Evolutionary conservation across 2,888 invertebrate species (phyloP), one percentile per base, ranked within the genome.

Genomic region (Zygogramma bicolorata): DNA sequence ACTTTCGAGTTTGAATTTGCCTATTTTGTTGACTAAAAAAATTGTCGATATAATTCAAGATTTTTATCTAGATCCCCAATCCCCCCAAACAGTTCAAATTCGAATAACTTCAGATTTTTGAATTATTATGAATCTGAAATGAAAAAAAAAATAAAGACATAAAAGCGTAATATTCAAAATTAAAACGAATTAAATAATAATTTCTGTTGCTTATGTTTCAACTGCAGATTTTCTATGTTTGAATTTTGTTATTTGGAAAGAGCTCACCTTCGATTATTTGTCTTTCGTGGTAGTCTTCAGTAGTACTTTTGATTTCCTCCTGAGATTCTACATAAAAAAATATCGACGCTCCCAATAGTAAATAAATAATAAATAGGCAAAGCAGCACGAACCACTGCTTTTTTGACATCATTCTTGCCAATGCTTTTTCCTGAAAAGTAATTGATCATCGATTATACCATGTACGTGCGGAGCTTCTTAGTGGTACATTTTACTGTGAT

Each of bases 321-420:
- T 90, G 90, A 82, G 93, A 92, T 88, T 96, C 95, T 80, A 95
- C 93, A 83, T 92, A 91, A 88, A 94, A 94, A 86, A 95, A 96
- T 80, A 96, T 93, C 75, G 92, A 92, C n/a, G 96, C 95, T 8
- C 96, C 96, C 72, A 96, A 90, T 81, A 95, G 88, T n/a, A 84
- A 68, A 76, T 84, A 84, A 15, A 82, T 66, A 25, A 80, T 78
- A 70, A 82, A 83, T 31, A 84, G 68, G 68, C 83, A 81, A 29
- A 84, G 74, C 25, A 83, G 72, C 20, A 82, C 76, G 27, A 82
- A 77, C 82, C 84, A 84, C 74, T 83, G 80, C 74, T 81, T 83
- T 75, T 82, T 83, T 53, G 83, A 83, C 84, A 84, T 84, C 77
- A 79, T 80, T 68, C 72, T 75, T 22, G 62, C 7, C 10, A 31